Evolutionary conservation across 1,140 invertebrate species (phyloP).

Genomic region (Scaptomyza pallida): DNA sequence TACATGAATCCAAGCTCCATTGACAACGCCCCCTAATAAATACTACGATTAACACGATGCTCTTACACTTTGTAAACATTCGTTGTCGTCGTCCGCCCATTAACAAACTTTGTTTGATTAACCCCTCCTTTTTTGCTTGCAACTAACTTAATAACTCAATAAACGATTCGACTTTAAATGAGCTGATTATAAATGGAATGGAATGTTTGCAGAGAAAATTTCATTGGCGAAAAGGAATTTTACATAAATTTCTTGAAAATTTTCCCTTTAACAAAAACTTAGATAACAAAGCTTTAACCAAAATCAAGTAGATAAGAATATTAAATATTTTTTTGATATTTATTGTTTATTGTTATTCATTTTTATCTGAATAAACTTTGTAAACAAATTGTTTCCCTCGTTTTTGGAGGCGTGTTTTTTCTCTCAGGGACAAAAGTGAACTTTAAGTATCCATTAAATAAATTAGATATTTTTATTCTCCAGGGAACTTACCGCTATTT

Average conservation of each 20-base stretch:
- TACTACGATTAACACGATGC: too few species aligned
- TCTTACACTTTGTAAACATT: slow-evolving; percentile 1
- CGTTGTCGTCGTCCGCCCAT: not conserved
- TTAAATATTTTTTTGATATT: too few species aligned
- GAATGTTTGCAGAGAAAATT: not conserved
- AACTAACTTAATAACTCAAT: not conserved
- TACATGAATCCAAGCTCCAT: slow-evolving; percentile 53
- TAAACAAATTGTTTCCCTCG: not conserved
- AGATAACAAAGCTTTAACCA: too few species aligned
- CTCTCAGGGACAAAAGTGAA: not conserved
- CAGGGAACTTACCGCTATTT: slow-evolving; percentile 55
- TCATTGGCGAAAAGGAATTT: too few species aligned
- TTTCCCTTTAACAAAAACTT: too few species aligned
- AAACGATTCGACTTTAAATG: not conserved
- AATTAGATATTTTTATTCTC: slow-evolving; percentile 15
- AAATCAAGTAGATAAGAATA: too few species aligned
- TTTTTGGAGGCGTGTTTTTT: slow-evolving; percentile 19
- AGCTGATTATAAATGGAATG: not conserved
- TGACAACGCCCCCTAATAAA: slow-evolving; percentile 34
- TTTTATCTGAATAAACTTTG: not conserved
- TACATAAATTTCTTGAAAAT: too few species aligned
- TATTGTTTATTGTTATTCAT: too few species aligned
- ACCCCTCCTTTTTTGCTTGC: not conserved
- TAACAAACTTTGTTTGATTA: not conserved
- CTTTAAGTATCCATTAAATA: slow-evolving; percentile 30